A percentile compares a stretch with the other conserved stretches of the same genome.
These are phyloP conservation scores for Uropsilus gracilis DNA, from an alignment of 2,113 vertebrate genomes.

Conservation along the genomic window DNA sequence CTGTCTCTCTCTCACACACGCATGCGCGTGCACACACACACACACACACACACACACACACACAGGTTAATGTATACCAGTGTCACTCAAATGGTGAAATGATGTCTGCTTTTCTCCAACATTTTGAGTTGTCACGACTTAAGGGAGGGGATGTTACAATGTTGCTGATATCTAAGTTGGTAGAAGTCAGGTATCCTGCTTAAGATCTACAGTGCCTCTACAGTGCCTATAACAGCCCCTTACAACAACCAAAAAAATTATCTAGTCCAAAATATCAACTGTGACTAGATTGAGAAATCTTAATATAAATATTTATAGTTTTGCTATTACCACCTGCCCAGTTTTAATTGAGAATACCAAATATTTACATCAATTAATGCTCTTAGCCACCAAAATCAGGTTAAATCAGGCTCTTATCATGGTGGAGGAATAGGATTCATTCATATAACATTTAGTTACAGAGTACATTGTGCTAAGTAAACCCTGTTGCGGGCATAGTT, in stretches of 20 bases:
- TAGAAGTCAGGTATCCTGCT: background rate
- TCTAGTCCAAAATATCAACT: background rate
- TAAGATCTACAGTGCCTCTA: too few relatives aligned
- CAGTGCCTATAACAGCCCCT: background rate
- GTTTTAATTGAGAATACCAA: conserved; percentile 9
- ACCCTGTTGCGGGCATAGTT: background rate
- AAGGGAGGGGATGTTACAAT: background rate
- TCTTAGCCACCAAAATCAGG: background rate
- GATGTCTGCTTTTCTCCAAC: background rate
- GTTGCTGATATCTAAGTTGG: background rate
- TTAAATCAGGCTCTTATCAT: background rate
- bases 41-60: background rate
- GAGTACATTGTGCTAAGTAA: too few relatives aligned
- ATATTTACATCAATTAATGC: background rate
- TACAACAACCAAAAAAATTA: background rate
- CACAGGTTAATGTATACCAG: background rate
- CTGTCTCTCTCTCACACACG: background rate
- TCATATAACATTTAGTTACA: background rate
- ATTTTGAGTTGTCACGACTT: background rate
- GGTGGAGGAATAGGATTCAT: background rate
- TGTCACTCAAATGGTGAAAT: background rate
- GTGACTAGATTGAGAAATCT: background rate
- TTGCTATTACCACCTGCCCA: background rate
- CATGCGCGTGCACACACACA: background rate
- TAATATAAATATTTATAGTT: background rate